Conservation (phyloP, 2,888 invertebrate species). For the Brachypterus glaber region DNA sequence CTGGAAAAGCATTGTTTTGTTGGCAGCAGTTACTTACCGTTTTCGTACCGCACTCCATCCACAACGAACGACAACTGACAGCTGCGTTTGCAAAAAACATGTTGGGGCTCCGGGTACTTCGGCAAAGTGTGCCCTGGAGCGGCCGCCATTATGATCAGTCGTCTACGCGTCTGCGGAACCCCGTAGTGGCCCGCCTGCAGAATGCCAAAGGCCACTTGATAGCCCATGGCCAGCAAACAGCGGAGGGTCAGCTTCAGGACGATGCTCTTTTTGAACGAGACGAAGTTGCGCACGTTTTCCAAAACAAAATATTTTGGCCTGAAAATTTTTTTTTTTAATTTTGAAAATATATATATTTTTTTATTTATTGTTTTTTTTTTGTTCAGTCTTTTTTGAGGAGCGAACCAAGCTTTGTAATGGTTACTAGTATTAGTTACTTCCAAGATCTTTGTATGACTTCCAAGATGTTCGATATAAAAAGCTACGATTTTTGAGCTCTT, state of each 20-base stretch:
- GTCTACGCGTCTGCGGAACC: slow-evolving; percentile 69
- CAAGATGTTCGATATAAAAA: too few species aligned
- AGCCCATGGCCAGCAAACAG: slow-evolving; percentile 72
- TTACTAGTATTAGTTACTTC: too few species aligned
- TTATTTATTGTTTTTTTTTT: too few species aligned
- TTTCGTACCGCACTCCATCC: slow-evolving; percentile 44
- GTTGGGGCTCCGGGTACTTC: slow-evolving; percentile 66
- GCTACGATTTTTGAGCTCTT: too few species aligned
- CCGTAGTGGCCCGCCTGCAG: slow-evolving; percentile 81
- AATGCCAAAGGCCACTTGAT: slow-evolving; percentile 76
- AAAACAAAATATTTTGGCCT: slow-evolving; percentile 69
- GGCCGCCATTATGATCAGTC: slow-evolving; percentile 67
- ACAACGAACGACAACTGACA: slow-evolving; percentile 54
- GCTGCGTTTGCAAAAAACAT: slow-evolving; percentile 62
- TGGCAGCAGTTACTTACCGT: slow-evolving; percentile 32
- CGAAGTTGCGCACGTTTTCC: slow-evolving; percentile 81
- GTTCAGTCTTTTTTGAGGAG: too few species aligned
- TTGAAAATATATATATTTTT: too few species aligned
- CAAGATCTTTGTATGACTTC: too few species aligned
- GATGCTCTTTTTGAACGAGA: slow-evolving; percentile 71
- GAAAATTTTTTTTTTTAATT: slow-evolving; percentile 11
- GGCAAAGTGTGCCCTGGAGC: slow-evolving; percentile 70
- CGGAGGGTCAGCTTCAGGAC: slow-evolving; percentile 69
- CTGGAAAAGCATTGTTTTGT: too few species aligned
- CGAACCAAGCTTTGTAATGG: too few species aligned